phyloP scores from a whole-genome alignment of 2,113 vertebrate genomes.

The Anguilla japonica region DNA sequence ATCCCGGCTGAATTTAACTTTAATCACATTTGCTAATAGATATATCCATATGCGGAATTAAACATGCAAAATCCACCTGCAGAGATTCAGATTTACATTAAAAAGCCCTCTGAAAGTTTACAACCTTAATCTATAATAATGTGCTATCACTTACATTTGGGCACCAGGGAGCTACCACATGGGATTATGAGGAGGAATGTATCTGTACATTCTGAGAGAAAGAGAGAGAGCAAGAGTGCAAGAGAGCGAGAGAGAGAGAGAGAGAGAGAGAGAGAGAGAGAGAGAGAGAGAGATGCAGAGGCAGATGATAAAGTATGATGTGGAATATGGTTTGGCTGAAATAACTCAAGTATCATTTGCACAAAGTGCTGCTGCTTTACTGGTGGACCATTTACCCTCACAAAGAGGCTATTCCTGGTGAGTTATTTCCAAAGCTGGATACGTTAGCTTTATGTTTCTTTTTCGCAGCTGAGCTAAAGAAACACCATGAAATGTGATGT shows the following conservation, averaged over 20 bases:
- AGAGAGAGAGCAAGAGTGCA: not conserved
- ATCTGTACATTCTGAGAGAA: not conserved
- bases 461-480: not conserved
- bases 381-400: not conserved
- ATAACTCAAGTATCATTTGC: not conserved
- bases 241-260: not conserved
- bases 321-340: not conserved
- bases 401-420: not conserved
- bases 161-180: not conserved
- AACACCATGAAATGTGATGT: not conserved
- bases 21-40: slow-evolving; percentile 31
- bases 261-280: not conserved
- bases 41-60: slow-evolving; percentile 28
- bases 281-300: not conserved
- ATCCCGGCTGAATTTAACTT: slow-evolving; percentile 17
- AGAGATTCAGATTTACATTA: slow-evolving; percentile 50
- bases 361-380: not conserved
- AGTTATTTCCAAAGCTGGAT: not conserved
- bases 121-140: slow-evolving; percentile 59
- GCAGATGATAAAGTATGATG: not conserved
- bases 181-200: not conserved
- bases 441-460: not conserved
- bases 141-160: slow-evolving; percentile 40
- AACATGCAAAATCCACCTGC: slow-evolving; percentile 18
- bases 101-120: slow-evolving; percentile 56